Conservation (phyloP, 2,113 vertebrate species). For the Orthonyx spaldingii region DNA sequence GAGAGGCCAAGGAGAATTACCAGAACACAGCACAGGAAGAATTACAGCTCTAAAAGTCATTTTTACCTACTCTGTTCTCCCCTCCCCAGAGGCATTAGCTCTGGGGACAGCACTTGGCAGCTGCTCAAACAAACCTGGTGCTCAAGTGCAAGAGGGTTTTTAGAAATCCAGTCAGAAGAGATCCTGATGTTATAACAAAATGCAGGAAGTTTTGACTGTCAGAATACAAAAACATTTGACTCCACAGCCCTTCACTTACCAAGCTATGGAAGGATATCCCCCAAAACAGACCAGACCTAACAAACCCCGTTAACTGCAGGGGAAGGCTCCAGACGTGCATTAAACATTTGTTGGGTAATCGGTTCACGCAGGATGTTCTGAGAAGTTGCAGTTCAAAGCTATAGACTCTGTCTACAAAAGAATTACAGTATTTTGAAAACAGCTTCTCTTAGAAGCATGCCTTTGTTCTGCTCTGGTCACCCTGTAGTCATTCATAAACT, state of each 20-base stretch:
- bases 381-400: neutral
- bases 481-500: neutral
- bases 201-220: neutral
- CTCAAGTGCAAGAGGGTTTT: neutral
- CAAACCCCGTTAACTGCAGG: neutral
- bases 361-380: neutral
- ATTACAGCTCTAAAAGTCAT: neutral
- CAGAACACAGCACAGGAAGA: neutral
- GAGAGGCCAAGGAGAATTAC: neutral
- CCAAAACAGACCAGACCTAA: neutral
- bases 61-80: neutral
- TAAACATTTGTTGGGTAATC: neutral
- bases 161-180: neutral
- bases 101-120: neutral
- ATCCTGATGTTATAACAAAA: neutral
- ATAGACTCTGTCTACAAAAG: neutral
- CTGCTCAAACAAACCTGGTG: neutral
- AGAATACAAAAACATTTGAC: neutral
- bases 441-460: neutral
- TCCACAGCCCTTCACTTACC: neutral
- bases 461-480: neutral
- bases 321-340: neutral
- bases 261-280: neutral
- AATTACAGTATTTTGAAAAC: neutral
- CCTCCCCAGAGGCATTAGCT: neutral